Conservation (phyloP, 1,140 invertebrate genomes). For the Saccostrea cuccullata region DNA sequence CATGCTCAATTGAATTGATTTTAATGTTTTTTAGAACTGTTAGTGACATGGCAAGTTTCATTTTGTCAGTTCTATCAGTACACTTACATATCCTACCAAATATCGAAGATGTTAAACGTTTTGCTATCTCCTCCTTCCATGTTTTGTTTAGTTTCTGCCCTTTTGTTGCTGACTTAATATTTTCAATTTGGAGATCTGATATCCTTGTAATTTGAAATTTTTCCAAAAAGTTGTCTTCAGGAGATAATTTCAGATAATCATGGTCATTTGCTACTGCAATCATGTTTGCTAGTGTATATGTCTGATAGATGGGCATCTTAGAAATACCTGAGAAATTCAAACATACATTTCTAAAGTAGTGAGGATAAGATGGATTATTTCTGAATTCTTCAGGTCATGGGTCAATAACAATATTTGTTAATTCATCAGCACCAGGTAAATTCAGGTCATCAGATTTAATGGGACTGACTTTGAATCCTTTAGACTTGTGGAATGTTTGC, state of each 20-base stretch:
- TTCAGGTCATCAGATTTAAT: slow-evolving; percentile 46
- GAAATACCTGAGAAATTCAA: slow-evolving; percentile 46
- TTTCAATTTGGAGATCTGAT: neutral
- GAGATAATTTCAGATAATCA: slow-evolving; percentile 46
- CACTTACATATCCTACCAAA: slow-evolving; percentile 36
- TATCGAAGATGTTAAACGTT: slow-evolving; percentile 38
- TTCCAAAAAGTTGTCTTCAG: slow-evolving; percentile 14
- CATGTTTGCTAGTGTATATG: slow-evolving; percentile 47
- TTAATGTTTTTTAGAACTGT: neutral
- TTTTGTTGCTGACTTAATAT: slow-evolving; percentile 11
- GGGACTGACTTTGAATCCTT: slow-evolving; percentile 49
- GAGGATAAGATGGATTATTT: slow-evolving; percentile 26
- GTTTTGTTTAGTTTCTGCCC: slow-evolving; percentile 7
- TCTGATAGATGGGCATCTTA: slow-evolving; percentile 50
- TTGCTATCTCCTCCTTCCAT: slow-evolving; percentile 14
- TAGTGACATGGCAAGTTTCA: slow-evolving; percentile 18
- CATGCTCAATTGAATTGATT: slow-evolving; percentile 23
- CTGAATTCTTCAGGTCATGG: slow-evolving; percentile 50
- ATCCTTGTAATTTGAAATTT: too few species aligned
- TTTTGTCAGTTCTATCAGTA: slow-evolving; percentile 4
- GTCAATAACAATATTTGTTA: slow-evolving; percentile 47
- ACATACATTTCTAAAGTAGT: slow-evolving; percentile 48
- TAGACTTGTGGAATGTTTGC: slow-evolving; percentile 53
- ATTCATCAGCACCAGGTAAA: neutral
- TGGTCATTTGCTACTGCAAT: slow-evolving; percentile 45